phyloP scores from a whole-genome alignment of 2,113 vertebrate species.

The Ifrita kowaldi region DNA sequence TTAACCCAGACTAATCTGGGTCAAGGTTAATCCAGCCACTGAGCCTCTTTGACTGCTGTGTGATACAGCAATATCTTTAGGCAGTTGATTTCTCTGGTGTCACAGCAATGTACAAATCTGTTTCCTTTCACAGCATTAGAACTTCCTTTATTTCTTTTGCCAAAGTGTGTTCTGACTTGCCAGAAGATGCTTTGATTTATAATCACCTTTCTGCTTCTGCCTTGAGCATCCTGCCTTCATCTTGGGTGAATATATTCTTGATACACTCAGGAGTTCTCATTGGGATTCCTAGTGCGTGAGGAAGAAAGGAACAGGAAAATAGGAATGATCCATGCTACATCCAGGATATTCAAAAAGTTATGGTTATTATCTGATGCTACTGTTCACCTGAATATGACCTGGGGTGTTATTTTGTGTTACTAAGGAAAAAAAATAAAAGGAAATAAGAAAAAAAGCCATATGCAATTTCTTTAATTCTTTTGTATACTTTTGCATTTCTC shows the following conservation, averaged over 20 bases:
- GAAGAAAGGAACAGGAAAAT: background rate
- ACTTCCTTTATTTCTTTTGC: background rate
- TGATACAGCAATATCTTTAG: background rate
- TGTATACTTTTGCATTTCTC: background rate
- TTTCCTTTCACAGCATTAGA: background rate
- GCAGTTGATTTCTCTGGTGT: background rate
- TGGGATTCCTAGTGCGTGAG: fast-evolving
- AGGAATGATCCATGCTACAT: background rate
- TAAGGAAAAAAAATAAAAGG: background rate
- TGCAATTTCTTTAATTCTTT: background rate
- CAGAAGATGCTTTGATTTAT: background rate
- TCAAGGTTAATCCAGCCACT: background rate
- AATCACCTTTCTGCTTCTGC: background rate
- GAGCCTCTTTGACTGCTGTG: background rate
- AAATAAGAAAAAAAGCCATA: no score
- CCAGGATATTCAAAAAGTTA: background rate
- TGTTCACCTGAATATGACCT: background rate
- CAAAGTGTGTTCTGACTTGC: background rate
- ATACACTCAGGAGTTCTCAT: background rate
- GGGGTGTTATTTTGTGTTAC: background rate
- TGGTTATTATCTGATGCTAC: background rate
- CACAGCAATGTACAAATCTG: background rate
- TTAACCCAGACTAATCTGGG: background rate
- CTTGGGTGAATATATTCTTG: background rate
- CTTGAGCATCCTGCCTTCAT: no score